Evolutionary conservation across 2,888 invertebrate genomes (phyloP), one percentile per base, ranked within the genome.

Genomic region (Camptogramma bilineatum): DNA sequence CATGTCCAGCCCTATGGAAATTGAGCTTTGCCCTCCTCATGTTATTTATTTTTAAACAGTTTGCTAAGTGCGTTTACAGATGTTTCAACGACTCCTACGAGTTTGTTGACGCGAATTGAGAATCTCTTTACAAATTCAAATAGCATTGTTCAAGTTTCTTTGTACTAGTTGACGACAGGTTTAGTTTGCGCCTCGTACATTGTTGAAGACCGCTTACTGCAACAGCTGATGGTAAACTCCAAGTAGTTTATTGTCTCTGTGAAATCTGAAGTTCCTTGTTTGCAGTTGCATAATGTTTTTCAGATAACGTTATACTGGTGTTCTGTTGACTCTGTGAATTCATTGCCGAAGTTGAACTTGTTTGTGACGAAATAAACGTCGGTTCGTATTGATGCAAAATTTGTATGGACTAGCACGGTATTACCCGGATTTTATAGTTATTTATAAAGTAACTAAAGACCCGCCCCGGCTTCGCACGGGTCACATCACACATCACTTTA

Each of bases 201-300:
- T 48, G 60, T 64, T 34, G 42, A 13, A 48, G 53, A 31, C 39
- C 19, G 50, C 16, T 54, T 42, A 16, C 28, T 28, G 28, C 63
- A 64, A 19, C 16, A 54, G 18, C 34, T 51, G 52, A 44, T 55
- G 61, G 64, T 19, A 7, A 52, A 57, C 65, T 55, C 48, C 31
- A 56, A 60, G 21, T 52, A 53, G 52, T 64, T 47, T 64, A 60
- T 28, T 60, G 56, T 64, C 56, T 52, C 56, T 60, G n/a, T n/a
- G 47, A 62, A 55, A 54, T 48, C 59, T 55, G 39, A 51, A 64
- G 62, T 51, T 59, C 34, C 39, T 48, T 24, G 60, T 53, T 52
- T 31, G 46, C n/a, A 52, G 48, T 46, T 39, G 55, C 39, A 51
- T 50, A 50, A 60, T 18, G 47, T 44, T 54, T 44, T 50, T 50